A percentile compares a stretch with the other conserved stretches of the same genome.
phyloP scores from a whole-genome alignment of 2,888 invertebrate genomes.

The Seladonia tumulorum region DNA sequence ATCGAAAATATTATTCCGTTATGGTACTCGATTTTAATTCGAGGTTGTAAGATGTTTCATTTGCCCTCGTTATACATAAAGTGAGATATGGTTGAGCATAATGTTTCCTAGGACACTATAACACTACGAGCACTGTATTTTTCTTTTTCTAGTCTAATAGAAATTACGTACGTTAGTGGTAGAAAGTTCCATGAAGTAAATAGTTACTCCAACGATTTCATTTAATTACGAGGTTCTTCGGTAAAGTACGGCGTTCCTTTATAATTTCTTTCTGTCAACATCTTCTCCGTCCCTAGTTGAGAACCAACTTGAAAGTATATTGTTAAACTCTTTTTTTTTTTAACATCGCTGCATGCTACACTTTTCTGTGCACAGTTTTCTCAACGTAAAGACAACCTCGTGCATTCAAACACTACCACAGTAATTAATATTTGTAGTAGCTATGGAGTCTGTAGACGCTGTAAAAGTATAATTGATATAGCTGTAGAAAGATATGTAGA shows the following conservation, averaged over 20 bases:
- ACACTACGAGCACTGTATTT: background rate
- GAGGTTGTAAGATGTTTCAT: background rate
- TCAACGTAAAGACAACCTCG: background rate
- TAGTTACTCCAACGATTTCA: background rate
- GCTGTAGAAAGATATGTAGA: background rate
- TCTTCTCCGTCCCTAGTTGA: background rate
- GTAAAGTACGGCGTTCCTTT: background rate
- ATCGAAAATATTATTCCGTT: background rate
- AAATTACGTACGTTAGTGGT: background rate
- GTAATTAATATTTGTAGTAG: background rate
- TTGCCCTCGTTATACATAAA: background rate
- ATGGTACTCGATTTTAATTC: background rate
- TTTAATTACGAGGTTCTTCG: background rate
- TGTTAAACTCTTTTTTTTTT: background rate
- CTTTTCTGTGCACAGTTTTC: background rate
- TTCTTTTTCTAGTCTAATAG: background rate
- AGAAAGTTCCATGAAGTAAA: background rate
- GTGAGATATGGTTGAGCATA: background rate
- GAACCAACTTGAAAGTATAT: background rate
- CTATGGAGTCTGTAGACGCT: background rate
- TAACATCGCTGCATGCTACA: background rate
- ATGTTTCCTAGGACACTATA: background rate
- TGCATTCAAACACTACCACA: background rate
- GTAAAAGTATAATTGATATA: background rate
- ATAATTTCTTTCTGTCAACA: conserved; percentile 1